Base-by-base conservation (phyloP, 2,888 invertebrate species). In the Diarsia rubi region DNA sequence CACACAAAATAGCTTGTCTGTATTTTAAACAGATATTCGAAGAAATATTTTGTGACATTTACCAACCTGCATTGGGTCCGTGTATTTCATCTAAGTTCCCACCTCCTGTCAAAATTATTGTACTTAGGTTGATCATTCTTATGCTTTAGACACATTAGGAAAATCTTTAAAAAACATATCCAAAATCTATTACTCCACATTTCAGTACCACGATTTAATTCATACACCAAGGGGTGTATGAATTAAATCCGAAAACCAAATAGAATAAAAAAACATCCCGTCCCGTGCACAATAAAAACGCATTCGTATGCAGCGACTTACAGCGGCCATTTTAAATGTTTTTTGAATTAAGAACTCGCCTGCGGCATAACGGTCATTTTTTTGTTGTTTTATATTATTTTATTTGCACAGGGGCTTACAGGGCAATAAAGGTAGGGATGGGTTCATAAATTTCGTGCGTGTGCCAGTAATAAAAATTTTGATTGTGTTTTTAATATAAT, bases 391-490 rank as follows among this genome's bases (percentile, higher is more conserved):
- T 86, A 89, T 89, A 91, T 91, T 91, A 90, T 92, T 91, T 91
- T 91, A 91, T 93, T 92, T 90, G 89, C 88, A 82, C 74, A 73
- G 81, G 88, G 93, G 92, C 91, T 93, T 93, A 93, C 89, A 90
- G 89, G 81, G 90, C 88, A 89, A 91, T 93, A 90, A 93, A 94
- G 92, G 93, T 93, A 87, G 87, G 91, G 88, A 90, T 86, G 90
- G 88, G 86, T 89, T 89, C 87, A 90, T 91, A 90, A 89, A 89
- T 90, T 86, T 84, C 19, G 88, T 79, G 88, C 89, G 89, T 88
- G 91, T 86, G 88, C 78, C 78, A 68, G 87, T 88, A 88, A 90
- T 91, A 90, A 91, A 88, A 86, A 88, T 81, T 67, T 84, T 86
- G 85, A 90, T 89, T 88, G 88, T 88, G 82, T 85, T 87, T 85